Base-by-base conservation (phyloP, 2,797 vertebrate species). In the Etheostoma nigrum region DNA sequence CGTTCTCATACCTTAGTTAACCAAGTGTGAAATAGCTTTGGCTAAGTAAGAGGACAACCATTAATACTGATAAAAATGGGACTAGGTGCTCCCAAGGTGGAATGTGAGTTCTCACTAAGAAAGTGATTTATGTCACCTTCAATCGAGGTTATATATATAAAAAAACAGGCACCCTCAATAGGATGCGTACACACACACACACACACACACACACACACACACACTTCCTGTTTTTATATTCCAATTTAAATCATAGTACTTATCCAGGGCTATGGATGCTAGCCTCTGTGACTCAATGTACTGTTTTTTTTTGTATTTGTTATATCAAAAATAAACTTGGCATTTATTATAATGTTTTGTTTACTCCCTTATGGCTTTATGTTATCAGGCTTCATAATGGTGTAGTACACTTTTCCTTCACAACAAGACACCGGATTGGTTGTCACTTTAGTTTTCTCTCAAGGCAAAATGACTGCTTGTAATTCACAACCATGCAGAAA, bases 21-120 rank as follows among this genome's bases (percentile, higher is more conserved):
- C 95, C 95, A 96, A 94, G 94, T 96, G 95, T 96, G 95, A 95
- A 96, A 96, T 96, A 95, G 94, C 94, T 95, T 94, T 93, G 92
- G 95, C 92, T 94, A 95, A 95, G 94, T 95, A 94, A 92, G 89
- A 90, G 92, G 91, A 92, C 94, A 92, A 94, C 94, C 94, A 96
- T 95, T 96, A 96, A 96, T 95, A 94, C 93, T 96, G 94, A 96
- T 96, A 95, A 95, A 94, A 92, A 86, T 83, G 85, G 90, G 83
- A 90, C 89, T 91, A 94, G 92, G 91, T 93, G 87, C 87, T 93
- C 93, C 95, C 94, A 95, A 95, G 94, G 95, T 96, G 94, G 93
- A 94, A 93, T 94, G 91, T 90, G 94, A 94, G 91, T 92, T 92
- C 90, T 90, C 85, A 70, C 86, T 86, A 91, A 95, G 93, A 94